Evolutionary conservation across 2,888 invertebrate genomes (phyloP).

Genomic region (Heliothis peltigera): DNA sequence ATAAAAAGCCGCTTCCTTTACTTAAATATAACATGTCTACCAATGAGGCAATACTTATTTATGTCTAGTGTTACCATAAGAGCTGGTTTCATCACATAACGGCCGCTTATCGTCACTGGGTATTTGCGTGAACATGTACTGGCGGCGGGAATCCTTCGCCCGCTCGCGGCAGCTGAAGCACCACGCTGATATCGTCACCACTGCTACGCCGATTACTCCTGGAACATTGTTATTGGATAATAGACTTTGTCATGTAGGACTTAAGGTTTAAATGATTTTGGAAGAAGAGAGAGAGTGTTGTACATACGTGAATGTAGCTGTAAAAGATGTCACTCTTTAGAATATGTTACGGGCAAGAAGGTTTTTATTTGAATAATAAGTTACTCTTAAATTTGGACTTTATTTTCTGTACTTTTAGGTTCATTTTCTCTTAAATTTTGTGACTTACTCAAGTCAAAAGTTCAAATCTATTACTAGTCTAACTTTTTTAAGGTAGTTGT

Average conservation of each 20-base stretch:
- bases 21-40: no score
- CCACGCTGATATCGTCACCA: slow-evolving; percentile 88
- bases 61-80: slow-evolving; percentile 65
- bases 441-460: no score
- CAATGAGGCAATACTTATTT: no score
- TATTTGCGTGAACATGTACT: slow-evolving; percentile 90
- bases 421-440: not conserved
- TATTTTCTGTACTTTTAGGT: no score
- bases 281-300: not conserved
- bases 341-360: no score
- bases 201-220: slow-evolving; percentile 90
- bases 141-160: slow-evolving; percentile 77
- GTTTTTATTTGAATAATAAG: no score
- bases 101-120: slow-evolving; percentile 88
- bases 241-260: not conserved
- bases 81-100: slow-evolving; percentile 70
- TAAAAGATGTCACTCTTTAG: no score
- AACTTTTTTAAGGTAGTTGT: no score
- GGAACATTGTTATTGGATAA: slow-evolving; percentile 2
- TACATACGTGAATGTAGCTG: no score
- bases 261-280: not conserved
- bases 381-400: no score
- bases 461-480: no score
- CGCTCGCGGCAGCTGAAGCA: slow-evolving; percentile 88
- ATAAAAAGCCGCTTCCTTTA: no score